These are phyloP conservation scores for Gasterosteus nipponicus DNA, from an alignment of 2,113 vertebrate genomes.

Conservation along the genomic window DNA sequence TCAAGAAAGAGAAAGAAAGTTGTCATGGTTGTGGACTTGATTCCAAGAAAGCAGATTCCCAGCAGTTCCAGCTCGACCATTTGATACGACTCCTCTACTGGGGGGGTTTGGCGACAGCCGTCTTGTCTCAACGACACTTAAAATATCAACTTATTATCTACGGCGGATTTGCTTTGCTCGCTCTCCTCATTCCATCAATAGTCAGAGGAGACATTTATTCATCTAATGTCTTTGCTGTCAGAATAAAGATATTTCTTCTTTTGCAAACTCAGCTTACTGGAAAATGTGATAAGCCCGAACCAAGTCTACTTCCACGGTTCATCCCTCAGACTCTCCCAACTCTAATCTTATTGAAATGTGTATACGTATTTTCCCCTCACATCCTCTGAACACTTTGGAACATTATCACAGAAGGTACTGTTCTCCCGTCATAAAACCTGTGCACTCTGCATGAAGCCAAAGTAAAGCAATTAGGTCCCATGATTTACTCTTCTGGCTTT, in stretches of 20 bases:
- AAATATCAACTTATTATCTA: conserved; percentile 60
- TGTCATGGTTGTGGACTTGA: conserved; percentile 1
- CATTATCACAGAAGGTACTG: not conserved
- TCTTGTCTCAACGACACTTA: conserved; percentile 44
- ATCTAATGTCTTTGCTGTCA: conserved; percentile 21
- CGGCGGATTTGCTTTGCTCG: conserved; percentile 25
- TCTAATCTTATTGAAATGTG: conserved; percentile 29
- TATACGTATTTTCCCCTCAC: conserved; percentile 19
- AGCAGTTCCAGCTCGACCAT: conserved; percentile 8
- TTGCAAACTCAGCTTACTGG: conserved; percentile 35
- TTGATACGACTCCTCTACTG: conserved; percentile 41
- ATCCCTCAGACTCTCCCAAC: conserved; percentile 34
- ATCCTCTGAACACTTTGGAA: conserved; percentile 20
- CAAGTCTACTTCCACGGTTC: conserved; percentile 67
- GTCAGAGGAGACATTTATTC: conserved; percentile 36
- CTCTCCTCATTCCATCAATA: conserved; percentile 7
- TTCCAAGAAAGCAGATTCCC: conserved; percentile 22
- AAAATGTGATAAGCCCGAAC: conserved; percentile 66
- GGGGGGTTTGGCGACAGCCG: conserved; percentile 51
- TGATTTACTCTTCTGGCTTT: conserved; percentile 75
- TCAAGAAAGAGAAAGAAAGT: not conserved
- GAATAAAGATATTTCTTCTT: conserved; percentile 29
- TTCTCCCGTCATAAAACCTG: conserved; percentile 48
- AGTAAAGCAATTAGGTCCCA: conserved; percentile 73
- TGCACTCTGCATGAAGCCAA: conserved; percentile 43